These are phyloP conservation scores for Aporophyla lueneburgensis DNA, from an alignment of 2,888 invertebrate genomes.

Conservation along the genomic window DNA sequence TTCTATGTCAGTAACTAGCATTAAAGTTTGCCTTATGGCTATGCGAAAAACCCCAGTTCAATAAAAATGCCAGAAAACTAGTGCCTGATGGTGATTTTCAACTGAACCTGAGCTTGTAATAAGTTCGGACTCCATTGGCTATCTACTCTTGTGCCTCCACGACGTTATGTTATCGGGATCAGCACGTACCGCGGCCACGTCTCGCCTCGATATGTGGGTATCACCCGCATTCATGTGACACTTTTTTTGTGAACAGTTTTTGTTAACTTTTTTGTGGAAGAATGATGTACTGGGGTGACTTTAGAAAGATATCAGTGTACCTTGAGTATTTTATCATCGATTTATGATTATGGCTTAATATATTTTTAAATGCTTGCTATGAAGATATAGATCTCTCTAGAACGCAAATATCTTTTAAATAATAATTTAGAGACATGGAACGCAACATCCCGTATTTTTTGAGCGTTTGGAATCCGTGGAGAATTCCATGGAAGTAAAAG, in stretches of 20 bases:
- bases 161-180: slow-evolving; percentile 37
- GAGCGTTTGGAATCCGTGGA: background rate
- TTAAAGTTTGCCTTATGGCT: too few relatives aligned
- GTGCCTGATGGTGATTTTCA: too few relatives aligned
- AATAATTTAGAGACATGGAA: background rate
- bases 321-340: slow-evolving; percentile 2
- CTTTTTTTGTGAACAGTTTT: slow-evolving; percentile 44
- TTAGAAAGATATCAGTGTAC: slow-evolving; percentile 7
- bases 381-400: background rate
- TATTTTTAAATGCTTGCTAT: background rate
- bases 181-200: slow-evolving; percentile 44
- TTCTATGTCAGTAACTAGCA: too few relatives aligned
- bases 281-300: slow-evolving; percentile 22
- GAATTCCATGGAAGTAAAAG: background rate
- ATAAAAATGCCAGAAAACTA: too few relatives aligned
- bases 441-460: too few relatives aligned
- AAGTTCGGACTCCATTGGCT: slow-evolving; percentile 3
- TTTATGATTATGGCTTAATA: background rate
- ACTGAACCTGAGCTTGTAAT: too few relatives aligned
- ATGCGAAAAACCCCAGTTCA: too few relatives aligned
- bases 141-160: slow-evolving; percentile 7
- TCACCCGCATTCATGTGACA: slow-evolving; percentile 65
- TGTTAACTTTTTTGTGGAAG: slow-evolving; percentile 45
- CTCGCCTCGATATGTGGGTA: slow-evolving; percentile 54
- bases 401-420: background rate